A percentile compares a stretch with the other conserved stretches of the same genome.
phyloP scores from a whole-genome alignment of 1,140 invertebrate genomes.

The Uloborus diversus region DNA sequence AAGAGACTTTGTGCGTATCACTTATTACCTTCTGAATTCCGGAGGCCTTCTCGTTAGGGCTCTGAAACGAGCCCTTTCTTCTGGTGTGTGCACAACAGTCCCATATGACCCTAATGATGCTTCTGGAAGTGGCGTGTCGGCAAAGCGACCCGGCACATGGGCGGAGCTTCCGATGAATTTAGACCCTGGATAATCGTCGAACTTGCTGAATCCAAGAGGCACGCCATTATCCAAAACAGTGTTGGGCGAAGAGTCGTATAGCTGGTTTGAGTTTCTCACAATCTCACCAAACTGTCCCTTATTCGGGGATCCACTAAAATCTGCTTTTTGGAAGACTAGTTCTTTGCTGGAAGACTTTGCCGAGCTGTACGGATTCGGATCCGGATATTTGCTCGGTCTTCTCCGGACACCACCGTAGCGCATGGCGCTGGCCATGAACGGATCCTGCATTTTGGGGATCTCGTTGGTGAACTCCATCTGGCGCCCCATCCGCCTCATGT shows the following conservation, averaged over 20 bases:
- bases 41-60: slow-evolving; percentile 38
- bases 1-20: too few species aligned
- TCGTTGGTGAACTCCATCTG: slow-evolving; percentile 65
- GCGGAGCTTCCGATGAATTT: not conserved
- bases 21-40: slow-evolving; percentile 16
- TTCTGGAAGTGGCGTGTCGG: slow-evolving; percentile 42
- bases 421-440: slow-evolving; percentile 28
- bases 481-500: slow-evolving; percentile 86
- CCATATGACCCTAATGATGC: slow-evolving; percentile 54
- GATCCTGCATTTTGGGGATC: slow-evolving; percentile 47
- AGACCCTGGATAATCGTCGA: slow-evolving; percentile 2
- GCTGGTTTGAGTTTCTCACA: slow-evolving; percentile 13
- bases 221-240: slow-evolving; percentile 1
- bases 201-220: slow-evolving; percentile 29
- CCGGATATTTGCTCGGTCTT: slow-evolving; percentile 33
- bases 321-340: slow-evolving; percentile 17
- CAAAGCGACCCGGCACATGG: slow-evolving; percentile 21
- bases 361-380: slow-evolving; percentile 33
- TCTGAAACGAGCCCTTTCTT: slow-evolving; percentile 53
- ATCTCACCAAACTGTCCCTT: slow-evolving; percentile 32
- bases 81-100: slow-evolving; percentile 56
- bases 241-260: not conserved
- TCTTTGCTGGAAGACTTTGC: slow-evolving; percentile 48
- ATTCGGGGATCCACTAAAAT: not conserved
- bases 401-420: not conserved